Conservation (phyloP, 2,888 invertebrate genomes). For the Muschampia plurimacula region DNA sequence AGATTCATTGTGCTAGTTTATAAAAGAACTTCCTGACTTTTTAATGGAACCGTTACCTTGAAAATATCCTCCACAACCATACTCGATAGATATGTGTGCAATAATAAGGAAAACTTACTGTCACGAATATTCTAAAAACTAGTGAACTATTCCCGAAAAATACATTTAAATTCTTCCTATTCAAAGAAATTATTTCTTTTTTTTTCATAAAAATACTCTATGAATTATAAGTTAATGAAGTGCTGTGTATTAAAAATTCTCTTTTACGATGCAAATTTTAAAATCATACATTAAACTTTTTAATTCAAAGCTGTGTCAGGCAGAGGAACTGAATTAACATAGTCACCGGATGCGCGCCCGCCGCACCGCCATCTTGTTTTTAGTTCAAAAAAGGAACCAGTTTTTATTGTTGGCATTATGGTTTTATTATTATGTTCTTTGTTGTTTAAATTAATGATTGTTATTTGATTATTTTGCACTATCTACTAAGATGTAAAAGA, state of each 20-base stretch:
- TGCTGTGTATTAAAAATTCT: neutral
- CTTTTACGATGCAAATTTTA: constrained; percentile 9
- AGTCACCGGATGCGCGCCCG: constrained; percentile 73
- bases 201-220: too few species aligned
- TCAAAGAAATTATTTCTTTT: too few species aligned
- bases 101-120: too few species aligned
- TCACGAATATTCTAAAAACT: too few species aligned
- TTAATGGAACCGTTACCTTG: too few species aligned
- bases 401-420: constrained; percentile 32
- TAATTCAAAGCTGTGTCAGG: constrained; percentile 33
- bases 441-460: neutral
- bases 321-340: constrained; percentile 64
- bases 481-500: neutral
- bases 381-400: constrained; percentile 34
- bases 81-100: too few species aligned
- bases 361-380: constrained; percentile 68
- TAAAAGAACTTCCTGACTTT: too few species aligned
- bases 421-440: constrained; percentile 20
- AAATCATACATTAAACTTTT: constrained; percentile 23
- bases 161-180: too few species aligned
- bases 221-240: neutral
- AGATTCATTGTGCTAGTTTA: constrained; percentile 12
- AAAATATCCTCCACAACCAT: too few species aligned
- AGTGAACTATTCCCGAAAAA: too few species aligned
- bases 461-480: neutral